Conservation (phyloP, 2,797 vertebrate species). For the Chiropotes sagulatus region DNA sequence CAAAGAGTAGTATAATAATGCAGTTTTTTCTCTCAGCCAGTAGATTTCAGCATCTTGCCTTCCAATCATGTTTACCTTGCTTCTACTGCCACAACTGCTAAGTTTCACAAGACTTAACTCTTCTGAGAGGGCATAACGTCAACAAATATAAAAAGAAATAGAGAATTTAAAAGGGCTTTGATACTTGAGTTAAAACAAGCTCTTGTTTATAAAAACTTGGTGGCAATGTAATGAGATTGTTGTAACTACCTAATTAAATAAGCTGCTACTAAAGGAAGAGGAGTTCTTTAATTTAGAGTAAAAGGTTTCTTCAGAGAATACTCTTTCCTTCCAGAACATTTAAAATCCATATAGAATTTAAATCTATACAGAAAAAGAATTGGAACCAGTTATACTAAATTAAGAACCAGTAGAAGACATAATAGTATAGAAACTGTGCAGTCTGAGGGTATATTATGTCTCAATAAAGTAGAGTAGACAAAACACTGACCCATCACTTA, state of each 20-base stretch:
- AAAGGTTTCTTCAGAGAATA: background rate
- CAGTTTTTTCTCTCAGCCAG: background rate
- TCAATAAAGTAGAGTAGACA: background rate
- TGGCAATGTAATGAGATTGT: background rate
- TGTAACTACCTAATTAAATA: background rate
- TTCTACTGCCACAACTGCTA: background rate
- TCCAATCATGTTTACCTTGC: background rate
- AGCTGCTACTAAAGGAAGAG: background rate
- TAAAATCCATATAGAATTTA: background rate
- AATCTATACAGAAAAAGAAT: background rate
- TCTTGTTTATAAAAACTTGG: constrained; percentile 23
- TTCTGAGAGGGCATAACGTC: background rate
- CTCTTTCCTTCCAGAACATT: constrained; percentile 10
- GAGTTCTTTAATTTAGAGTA: background rate
- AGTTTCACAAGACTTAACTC: background rate
- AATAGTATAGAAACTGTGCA: background rate
- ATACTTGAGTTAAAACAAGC: constrained; percentile 36
- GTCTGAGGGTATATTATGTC: background rate
- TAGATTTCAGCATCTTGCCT: background rate
- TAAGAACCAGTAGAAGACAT: background rate
- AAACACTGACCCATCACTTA: background rate
- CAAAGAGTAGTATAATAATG: background rate
- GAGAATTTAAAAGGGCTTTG: background rate
- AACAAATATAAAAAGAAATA: constrained; percentile 23
- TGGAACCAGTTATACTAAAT: background rate